Percentiles rank a stretch among this genome's conserved stretches.
Evolutionary conservation across 2,113 vertebrate species (phyloP).

Genomic region (Tauraco erythrolophus): DNA sequence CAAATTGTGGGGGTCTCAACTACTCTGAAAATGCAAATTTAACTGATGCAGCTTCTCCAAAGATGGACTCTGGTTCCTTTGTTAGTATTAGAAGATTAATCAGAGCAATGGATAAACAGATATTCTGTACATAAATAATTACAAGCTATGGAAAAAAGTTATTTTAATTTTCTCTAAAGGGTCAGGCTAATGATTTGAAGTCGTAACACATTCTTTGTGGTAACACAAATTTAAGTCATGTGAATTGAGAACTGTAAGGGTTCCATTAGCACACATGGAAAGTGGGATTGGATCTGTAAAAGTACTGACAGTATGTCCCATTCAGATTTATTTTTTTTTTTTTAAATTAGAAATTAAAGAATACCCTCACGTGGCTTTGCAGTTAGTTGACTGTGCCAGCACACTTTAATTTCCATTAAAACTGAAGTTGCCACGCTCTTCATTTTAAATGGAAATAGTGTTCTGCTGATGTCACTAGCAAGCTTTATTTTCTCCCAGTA

Average conservation of each 20-base stretch:
- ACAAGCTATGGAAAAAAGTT: not conserved
- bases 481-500: slow-evolving; percentile 65
- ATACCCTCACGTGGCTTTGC: slow-evolving; percentile 61
- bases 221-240: not conserved
- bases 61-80: not conserved
- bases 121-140: not conserved
- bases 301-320: slow-evolving; percentile 30
- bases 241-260: not conserved
- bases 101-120: not conserved
- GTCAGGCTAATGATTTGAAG: not conserved
- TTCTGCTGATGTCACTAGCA: slow-evolving; percentile 65
- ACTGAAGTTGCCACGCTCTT: slow-evolving; percentile 52
- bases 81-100: not conserved
- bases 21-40: not conserved
- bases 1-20: not conserved
- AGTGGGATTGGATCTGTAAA: slow-evolving; percentile 33
- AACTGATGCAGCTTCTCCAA: not conserved
- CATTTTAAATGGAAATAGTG: slow-evolving; percentile 63
- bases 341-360: slow-evolving; percentile 68
- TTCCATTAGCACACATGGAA: slow-evolving; percentile 50
- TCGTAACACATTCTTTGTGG: not conserved
- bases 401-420: slow-evolving; percentile 67
- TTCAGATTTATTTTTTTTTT: slow-evolving; percentile 8
- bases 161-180: not conserved
- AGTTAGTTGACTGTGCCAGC: slow-evolving; percentile 50